Evolutionary conservation across 2,888 invertebrate genomes (phyloP).

Genomic region (Halictus ligatus): DNA sequence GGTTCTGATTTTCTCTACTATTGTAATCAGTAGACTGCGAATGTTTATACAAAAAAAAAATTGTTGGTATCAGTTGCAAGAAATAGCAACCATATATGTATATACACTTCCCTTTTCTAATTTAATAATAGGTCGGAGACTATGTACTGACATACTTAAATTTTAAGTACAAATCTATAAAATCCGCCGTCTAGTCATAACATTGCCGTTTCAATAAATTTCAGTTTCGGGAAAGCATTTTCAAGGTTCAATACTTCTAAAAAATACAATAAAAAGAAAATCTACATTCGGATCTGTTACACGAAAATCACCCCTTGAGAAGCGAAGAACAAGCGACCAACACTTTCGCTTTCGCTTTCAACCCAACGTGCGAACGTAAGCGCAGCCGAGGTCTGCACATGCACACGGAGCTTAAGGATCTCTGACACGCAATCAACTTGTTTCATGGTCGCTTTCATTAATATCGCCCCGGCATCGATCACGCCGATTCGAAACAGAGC

Average conservation of each 20-base stretch:
- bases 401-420: neutral
- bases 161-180: too few relatives aligned
- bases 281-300: neutral
- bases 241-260: neutral
- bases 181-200: too few relatives aligned
- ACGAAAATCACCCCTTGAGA: neutral
- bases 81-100: too few relatives aligned
- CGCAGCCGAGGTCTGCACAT: neutral
- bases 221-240: too few relatives aligned
- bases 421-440: neutral
- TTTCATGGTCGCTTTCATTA: slow-evolving; percentile 38
- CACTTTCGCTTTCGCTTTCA: neutral
- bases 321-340: neutral
- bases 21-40: neutral
- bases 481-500: slow-evolving; percentile 45
- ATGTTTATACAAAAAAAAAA: neutral
- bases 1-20: neutral
- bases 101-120: too few relatives aligned
- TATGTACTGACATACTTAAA: too few relatives aligned
- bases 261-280: neutral
- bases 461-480: slow-evolving; percentile 27
- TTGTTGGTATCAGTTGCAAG: too few relatives aligned
- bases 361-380: neutral
- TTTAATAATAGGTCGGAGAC: too few relatives aligned
- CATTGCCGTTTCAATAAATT: too few relatives aligned